Evolutionary conservation across 2,888 invertebrate species (phyloP), one percentile per base, ranked within the genome.

Genomic region (Athripsodes cinereus): DNA sequence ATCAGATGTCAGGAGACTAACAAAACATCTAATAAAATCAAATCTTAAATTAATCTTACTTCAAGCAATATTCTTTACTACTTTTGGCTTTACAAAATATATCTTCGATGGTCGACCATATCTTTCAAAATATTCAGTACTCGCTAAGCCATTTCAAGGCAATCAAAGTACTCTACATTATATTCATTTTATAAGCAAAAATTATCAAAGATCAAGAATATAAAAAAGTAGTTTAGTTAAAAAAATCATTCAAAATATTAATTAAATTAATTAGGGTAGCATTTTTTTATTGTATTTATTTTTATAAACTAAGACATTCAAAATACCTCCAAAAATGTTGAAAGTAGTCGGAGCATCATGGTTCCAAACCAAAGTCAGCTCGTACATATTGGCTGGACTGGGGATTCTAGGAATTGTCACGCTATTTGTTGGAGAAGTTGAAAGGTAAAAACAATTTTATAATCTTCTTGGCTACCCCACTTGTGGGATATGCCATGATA

Each of bases 311-410:
- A 47, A 40, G 31, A 22, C 22, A 50, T 50, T 35, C 40, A 55
- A 18, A 51, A 31, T 53, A 26, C 3, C 10, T 10, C 5, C 76
- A 77, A 81, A 81, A 71, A 87, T 87, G 79, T 74, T 88, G 71
- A 88, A 88, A 80, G 88, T 88, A 63, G 87, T 88, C 60, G 88
- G 88, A 66, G 88, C 88, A 69, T 87, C 87, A 57, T 87, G 87
- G 87, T 79, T 85, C 67, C 86, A 86, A 72, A 88, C 87, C 62
- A 84, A 86, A 70, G 81, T 87, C 68, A 86, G 86, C 69, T 85
- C 86, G 44, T 86, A 85, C 69, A 83, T 88, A 66, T 78, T 88
- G 64, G 81, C 83, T 57, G 80, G 85, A 66, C 83, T 88, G 64
- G 84, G 83, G 64, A 72, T 86, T 57, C 72, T 88, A 59, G 86